These are phyloP conservation scores for Ovis canadensis DNA, from an alignment of 2,113 vertebrate genomes.

Conservation along the genomic window DNA sequence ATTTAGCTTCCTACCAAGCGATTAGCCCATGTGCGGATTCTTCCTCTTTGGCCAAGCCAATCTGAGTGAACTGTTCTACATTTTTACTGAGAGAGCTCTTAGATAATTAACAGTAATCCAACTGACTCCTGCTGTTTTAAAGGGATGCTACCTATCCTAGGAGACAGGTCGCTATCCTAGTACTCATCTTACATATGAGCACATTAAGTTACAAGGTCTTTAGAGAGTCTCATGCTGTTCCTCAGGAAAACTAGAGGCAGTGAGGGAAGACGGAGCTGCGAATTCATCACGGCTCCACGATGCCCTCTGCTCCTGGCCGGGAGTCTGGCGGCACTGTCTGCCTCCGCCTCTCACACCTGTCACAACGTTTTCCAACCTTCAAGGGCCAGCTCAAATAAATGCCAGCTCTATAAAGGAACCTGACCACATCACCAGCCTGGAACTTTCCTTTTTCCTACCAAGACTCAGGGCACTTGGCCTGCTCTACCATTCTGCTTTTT, in stretches of 20 bases:
- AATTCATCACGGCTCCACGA: background rate
- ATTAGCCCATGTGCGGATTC: background rate
- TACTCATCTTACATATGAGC: background rate
- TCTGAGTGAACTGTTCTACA: background rate
- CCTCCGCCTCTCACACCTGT: background rate
- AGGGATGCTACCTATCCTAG: background rate
- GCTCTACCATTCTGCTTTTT: background rate
- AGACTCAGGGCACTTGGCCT: background rate
- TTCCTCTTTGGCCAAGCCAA: background rate
- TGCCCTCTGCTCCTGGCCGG: background rate
- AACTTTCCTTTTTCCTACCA: background rate
- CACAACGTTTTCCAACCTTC: background rate
- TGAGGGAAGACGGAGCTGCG: background rate
- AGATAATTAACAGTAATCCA: background rate
- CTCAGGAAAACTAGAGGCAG: background rate
- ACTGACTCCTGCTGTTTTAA: background rate
- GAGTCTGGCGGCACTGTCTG: background rate
- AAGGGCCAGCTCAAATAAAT: background rate
- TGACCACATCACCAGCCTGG: background rate
- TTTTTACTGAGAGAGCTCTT: background rate
- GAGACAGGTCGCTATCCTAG: background rate
- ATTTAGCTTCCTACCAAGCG: background rate
- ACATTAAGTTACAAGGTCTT: background rate
- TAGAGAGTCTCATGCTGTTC: background rate
- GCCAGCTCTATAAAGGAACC: slow-evolving; percentile 24